Percentiles rank a stretch among this genome's conserved stretches.
phyloP scores from a whole-genome alignment of 2,888 invertebrate genomes.

The Drosophila prostipennis region DNA sequence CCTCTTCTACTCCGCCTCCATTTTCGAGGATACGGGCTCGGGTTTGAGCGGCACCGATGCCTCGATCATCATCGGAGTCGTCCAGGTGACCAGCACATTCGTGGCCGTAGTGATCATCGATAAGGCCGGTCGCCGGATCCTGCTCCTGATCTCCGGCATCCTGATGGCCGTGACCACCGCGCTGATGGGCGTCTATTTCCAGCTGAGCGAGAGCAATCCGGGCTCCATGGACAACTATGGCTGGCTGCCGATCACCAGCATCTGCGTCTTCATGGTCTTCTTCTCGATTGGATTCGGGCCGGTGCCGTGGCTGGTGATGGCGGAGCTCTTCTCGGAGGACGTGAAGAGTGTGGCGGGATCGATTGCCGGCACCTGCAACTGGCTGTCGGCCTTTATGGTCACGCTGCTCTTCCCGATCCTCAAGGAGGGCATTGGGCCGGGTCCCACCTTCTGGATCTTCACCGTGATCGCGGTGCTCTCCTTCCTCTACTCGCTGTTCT shows the following conservation, averaged over 20 bases:
- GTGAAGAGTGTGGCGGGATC: constrained; percentile 90
- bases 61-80: constrained; percentile 90
- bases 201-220: constrained; percentile 71
- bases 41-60: constrained; percentile 86
- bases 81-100: constrained; percentile 88
- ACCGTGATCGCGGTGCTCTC: constrained; percentile 87
- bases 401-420: constrained; percentile 89
- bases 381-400: constrained; percentile 91
- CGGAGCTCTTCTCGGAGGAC: constrained; percentile 91
- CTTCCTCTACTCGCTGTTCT: constrained; percentile 87
- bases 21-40: constrained; percentile 86
- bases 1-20: constrained; percentile 90
- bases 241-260: constrained; percentile 90
- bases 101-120: constrained; percentile 91
- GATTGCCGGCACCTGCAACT: constrained; percentile 91
- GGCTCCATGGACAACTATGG: constrained; percentile 85
- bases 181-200: constrained; percentile 89
- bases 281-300: constrained; percentile 94
- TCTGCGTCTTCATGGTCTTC: constrained; percentile 90
- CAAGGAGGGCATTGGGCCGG: constrained; percentile 85
- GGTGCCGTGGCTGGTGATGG: constrained; percentile 89
- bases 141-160: constrained; percentile 89
- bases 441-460: constrained; percentile 91
- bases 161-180: constrained; percentile 89
- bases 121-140: constrained; percentile 89